These are phyloP conservation scores for Dipodomys stephensi DNA, from an alignment of 2,113 vertebrate species.

Conservation along the genomic window DNA sequence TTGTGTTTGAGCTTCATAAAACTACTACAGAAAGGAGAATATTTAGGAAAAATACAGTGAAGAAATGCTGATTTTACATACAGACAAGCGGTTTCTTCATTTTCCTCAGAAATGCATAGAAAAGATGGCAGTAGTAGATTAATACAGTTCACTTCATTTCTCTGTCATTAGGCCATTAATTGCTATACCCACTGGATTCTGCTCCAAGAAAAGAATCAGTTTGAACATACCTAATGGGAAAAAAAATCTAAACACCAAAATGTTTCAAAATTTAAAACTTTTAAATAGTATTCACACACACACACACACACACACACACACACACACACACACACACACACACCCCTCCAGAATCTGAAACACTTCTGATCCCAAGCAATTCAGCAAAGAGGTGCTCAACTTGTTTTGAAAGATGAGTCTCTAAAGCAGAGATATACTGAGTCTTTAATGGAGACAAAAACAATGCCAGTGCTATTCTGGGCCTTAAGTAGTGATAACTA, in stretches of 20 bases:
- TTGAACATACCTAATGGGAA: not conserved
- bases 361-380: not conserved
- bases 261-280: not conserved
- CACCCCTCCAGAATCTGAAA: not conserved
- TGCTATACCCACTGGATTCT: not conserved
- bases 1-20: not conserved
- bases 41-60: not conserved
- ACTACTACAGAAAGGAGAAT: not conserved
- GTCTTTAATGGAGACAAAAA: not conserved
- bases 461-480: not conserved
- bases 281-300: not conserved
- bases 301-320: no score
- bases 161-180: not conserved
- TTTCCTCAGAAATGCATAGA: not conserved
- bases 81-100: not conserved
- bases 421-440: not conserved
- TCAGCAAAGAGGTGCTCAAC: not conserved
- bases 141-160: not conserved
- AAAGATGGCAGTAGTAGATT: not conserved
- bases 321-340: no score
- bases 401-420: not conserved
- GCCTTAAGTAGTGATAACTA: not conserved
- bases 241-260: not conserved
- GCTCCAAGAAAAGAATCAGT: not conserved
- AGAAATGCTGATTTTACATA: not conserved